Evolutionary conservation across 2,113 vertebrate species (phyloP), one percentile per base, ranked within the genome.

Genomic region (Ameiurus melas): DNA sequence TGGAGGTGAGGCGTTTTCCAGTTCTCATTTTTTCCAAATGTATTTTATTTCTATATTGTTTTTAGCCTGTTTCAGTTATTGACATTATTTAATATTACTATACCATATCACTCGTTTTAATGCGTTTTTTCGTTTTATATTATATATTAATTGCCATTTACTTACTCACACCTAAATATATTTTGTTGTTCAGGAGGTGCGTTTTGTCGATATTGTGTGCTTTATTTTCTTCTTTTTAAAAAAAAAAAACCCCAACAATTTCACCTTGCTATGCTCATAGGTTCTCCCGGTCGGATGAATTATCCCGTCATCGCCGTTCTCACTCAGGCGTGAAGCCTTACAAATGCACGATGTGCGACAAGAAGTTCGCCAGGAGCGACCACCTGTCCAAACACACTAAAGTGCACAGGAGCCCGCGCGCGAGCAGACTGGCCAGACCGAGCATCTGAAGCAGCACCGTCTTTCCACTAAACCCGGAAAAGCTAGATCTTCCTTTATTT

Each of bases 241-340:
- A n/a, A n/a, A n/a, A n/a, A n/a, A n/a, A 51, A 51, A 51, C 2
- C 8, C 8, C 9, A 51, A 51, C 8, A 51, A 25, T 20, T 36
- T 19, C 5, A 43, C 17, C 10, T 27, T 27, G 0, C 73, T 27
- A 2, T 4, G 6, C 16, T 47, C 14, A 19, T 78, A 97, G 97
- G 95, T 97, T 98, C 80, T 97, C 97, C 82, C 94, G 96, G 0
- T 98, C 96, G 0, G 97, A 98, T 1, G 97, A 98, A 88, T 94
- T 98, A 27, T 97, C 97, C 57, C 95, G 96, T 8, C 97, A 98
- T 93, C 95, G 95, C 22, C 96, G 96, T 86, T 98, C 97, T 78
- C 97, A 98, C 94, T 97, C 97, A 0, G 97, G 97, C 3, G 85
- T 97, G 88, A 97, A 97, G 90, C 97, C 97, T 0, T 96, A 97